phyloP scores from a whole-genome alignment of 1,140 invertebrate species.

The Drosophila mauritiana region DNA sequence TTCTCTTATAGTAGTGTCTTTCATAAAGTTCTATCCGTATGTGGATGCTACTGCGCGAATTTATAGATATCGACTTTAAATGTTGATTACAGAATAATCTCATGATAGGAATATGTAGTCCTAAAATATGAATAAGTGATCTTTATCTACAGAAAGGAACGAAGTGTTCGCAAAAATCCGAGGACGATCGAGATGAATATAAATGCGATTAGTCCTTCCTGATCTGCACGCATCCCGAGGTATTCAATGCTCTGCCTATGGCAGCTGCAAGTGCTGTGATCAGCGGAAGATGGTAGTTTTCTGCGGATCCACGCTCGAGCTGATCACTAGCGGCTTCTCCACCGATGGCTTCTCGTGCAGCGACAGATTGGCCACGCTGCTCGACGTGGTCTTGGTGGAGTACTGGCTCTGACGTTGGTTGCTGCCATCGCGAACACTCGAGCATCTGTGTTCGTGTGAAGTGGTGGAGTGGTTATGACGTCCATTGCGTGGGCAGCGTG shows the following conservation, averaged over 20 bases:
- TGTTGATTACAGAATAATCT: background rate
- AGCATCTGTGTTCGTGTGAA: slow-evolving; percentile 51
- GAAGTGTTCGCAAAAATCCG: background rate
- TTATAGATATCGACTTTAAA: slow-evolving; percentile 1
- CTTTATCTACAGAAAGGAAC: background rate
- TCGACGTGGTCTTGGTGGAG: slow-evolving; percentile 80
- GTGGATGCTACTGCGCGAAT: slow-evolving; percentile 15
- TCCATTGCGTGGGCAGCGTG: slow-evolving; percentile 50
- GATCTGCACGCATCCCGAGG: slow-evolving; percentile 16
- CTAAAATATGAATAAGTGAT: background rate
- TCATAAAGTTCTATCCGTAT: slow-evolving; percentile 51
- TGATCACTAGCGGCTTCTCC: slow-evolving; percentile 71
- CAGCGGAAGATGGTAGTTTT: slow-evolving; percentile 63
- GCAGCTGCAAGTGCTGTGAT: slow-evolving; percentile 19
- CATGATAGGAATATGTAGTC: too few species aligned
- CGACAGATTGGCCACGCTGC: slow-evolving; percentile 78
- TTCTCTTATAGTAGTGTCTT: slow-evolving; percentile 49
- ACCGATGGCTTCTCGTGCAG: slow-evolving; percentile 63
- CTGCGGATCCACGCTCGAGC: slow-evolving; percentile 34
- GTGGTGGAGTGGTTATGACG: slow-evolving; percentile 15
- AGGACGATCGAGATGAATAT: background rate
- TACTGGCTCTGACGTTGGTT: slow-evolving; percentile 80
- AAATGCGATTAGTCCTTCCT: background rate
- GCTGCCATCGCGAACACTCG: slow-evolving; percentile 70
- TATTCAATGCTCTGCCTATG: slow-evolving; percentile 62